These are phyloP conservation scores for Papilio xuthus DNA, from an alignment of 1,140 invertebrate species.

Conservation along the genomic window DNA sequence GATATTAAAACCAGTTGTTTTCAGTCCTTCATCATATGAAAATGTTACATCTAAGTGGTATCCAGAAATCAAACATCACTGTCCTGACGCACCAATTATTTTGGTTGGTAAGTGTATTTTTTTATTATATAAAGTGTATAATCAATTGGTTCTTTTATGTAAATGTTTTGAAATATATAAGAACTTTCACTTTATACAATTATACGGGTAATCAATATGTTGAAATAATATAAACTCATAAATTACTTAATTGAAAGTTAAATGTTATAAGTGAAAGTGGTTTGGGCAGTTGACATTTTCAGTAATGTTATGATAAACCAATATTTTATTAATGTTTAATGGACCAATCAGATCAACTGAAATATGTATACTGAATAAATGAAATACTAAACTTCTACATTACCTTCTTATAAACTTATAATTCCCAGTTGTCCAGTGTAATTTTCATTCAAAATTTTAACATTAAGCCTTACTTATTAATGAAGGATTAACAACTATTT, in stretches of 20 bases:
- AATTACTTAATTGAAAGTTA: slow-evolving; percentile 9
- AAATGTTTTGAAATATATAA: slow-evolving; percentile 3
- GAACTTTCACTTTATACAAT: background rate
- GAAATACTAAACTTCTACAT: no score
- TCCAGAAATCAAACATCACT: slow-evolving; percentile 99
- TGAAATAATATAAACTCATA: background rate
- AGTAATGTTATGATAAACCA: background rate
- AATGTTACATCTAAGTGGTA: slow-evolving; percentile 99
- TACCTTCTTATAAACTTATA: no score
- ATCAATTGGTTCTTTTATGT: background rate
- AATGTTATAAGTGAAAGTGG: slow-evolving; percentile 17
- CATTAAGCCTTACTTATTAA: background rate
- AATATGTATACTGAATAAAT: no score
- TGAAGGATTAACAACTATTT: background rate
- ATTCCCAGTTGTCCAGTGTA: no score
- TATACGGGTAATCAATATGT: background rate
- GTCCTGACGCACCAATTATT: slow-evolving; percentile 98
- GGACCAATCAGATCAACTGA: no score
- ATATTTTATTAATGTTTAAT: background rate
- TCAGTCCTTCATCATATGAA: slow-evolving; percentile 98
- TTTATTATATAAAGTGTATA: slow-evolving; percentile 1
- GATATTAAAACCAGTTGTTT: slow-evolving; percentile 43
- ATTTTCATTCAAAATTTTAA: no score
- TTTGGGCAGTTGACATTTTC: background rate
- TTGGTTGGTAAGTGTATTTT: slow-evolving; percentile 89